phyloP scores from a whole-genome alignment of 2,797 vertebrate species.

The Peromyscus melanophrys region DNA sequence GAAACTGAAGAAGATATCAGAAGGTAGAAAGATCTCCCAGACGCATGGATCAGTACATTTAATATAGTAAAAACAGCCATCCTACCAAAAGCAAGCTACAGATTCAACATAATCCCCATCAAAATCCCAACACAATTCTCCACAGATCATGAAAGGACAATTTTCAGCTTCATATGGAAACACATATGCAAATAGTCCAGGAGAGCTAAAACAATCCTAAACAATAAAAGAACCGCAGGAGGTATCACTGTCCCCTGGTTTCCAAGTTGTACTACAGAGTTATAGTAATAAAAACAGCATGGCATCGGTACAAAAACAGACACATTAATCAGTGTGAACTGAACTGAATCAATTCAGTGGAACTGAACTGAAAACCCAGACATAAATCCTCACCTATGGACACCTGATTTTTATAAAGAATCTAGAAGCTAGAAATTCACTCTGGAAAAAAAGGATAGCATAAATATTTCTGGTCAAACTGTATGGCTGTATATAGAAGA shows the following conservation, averaged over 20 bases:
- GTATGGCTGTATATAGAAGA: neutral
- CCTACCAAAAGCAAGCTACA: neutral
- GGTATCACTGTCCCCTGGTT: neutral
- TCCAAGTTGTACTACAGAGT: neutral
- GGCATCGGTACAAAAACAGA: neutral
- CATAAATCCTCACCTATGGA: neutral
- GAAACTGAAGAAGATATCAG: neutral
- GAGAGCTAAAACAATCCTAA: neutral
- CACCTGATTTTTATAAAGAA: neutral
- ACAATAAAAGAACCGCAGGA: neutral
- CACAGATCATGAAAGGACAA: neutral
- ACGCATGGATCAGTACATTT: neutral
- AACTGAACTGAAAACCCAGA: neutral
- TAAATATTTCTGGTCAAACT: neutral
- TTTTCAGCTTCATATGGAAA: neutral
- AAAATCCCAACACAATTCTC: neutral
- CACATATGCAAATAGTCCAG: neutral
- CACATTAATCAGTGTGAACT: too few relatives aligned
- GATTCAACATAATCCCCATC: neutral
- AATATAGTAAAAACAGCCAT: neutral
- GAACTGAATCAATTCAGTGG: neutral
- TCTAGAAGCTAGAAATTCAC: neutral
- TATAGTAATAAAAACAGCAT: neutral
- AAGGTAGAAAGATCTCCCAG: neutral
- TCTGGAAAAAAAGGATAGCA: neutral